phyloP scores from a whole-genome alignment of 2,113 vertebrate genomes.

The Phylloscopus trochiloides region DNA sequence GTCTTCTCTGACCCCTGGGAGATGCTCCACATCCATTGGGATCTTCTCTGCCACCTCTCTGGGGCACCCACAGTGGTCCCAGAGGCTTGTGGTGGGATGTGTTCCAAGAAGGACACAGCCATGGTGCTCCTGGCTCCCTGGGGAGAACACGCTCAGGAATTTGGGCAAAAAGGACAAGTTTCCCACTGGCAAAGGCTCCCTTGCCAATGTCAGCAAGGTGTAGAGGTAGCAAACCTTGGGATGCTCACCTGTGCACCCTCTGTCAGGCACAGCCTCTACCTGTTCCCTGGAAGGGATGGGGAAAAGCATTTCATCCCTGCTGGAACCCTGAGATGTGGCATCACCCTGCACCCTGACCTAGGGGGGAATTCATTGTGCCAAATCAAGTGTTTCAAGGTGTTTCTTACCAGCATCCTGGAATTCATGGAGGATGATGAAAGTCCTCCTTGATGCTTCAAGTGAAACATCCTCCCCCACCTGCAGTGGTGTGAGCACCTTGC shows the following conservation, averaged over 20 bases:
- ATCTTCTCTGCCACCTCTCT: not conserved
- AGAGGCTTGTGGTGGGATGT: rapidly evolving
- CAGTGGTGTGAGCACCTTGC: not conserved
- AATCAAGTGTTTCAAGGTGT: not conserved
- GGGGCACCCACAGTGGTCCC: not conserved
- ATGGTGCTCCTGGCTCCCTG: rapidly evolving
- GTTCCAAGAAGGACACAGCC: not conserved
- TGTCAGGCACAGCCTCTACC: not conserved
- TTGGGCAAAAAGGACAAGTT: not conserved
- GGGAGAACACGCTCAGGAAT: rapidly evolving
- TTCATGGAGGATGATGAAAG: too few species aligned
- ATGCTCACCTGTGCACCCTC: not conserved
- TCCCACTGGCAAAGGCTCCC: not conserved
- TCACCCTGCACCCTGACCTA: rapidly evolving
- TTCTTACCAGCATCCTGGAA: not conserved
- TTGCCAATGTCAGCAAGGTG: not conserved
- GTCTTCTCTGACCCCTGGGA: not conserved
- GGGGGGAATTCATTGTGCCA: not conserved
- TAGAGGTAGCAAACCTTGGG: not conserved
- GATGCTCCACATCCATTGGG: not conserved
- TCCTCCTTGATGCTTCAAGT: not conserved
- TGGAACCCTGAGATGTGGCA: not conserved
- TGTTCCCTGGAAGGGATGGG: not conserved
- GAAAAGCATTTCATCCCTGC: not conserved
- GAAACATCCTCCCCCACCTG: not conserved